Percentiles rank a stretch among this genome's conserved stretches.
These are phyloP conservation scores for Palythoa caribaeorum DNA, from an alignment of 92 coral and sea anemone genomes.

Conservation along the genomic window DNA sequence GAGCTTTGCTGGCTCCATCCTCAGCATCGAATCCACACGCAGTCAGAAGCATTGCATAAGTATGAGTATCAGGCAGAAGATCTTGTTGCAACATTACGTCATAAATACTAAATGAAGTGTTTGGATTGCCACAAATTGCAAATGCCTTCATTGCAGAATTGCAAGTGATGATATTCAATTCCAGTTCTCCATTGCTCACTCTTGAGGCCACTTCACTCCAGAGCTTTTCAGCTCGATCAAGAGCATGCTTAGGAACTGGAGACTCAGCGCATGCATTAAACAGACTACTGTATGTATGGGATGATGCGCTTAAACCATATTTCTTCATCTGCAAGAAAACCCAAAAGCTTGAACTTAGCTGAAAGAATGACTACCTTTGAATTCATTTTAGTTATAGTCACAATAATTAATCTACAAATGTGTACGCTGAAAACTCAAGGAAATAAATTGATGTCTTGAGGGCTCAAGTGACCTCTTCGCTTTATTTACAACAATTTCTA, in stretches of 20 bases:
- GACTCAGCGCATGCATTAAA: constrained; percentile 73
- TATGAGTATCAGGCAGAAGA: constrained; percentile 64
- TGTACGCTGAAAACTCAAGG: too few species aligned
- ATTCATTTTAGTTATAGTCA: too few species aligned
- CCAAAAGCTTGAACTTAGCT: not conserved
- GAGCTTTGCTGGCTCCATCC: constrained; percentile 64
- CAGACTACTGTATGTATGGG: constrained; percentile 76
- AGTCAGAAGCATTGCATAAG: constrained; percentile 72
- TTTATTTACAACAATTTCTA: too few species aligned
- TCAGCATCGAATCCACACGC: constrained; percentile 70
- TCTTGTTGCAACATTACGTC: constrained; percentile 56
- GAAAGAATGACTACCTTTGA: not conserved
- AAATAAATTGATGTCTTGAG: too few species aligned
- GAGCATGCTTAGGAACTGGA: constrained; percentile 46
- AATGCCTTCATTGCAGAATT: constrained; percentile 88
- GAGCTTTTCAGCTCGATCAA: constrained; percentile 62
- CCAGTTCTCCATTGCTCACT: constrained; percentile 50
- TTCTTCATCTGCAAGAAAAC: constrained; percentile 70
- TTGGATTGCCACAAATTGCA: constrained; percentile 69
- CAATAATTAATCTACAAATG: too few species aligned
- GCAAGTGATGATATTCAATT: constrained; percentile 74
- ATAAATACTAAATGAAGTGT: constrained; percentile 70
- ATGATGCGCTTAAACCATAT: constrained; percentile 71
- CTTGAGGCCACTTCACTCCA: constrained; percentile 64
- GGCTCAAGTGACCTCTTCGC: too few species aligned